phyloP scores from a whole-genome alignment of 2,797 vertebrate genomes.

The Poecilia gillii region DNA sequence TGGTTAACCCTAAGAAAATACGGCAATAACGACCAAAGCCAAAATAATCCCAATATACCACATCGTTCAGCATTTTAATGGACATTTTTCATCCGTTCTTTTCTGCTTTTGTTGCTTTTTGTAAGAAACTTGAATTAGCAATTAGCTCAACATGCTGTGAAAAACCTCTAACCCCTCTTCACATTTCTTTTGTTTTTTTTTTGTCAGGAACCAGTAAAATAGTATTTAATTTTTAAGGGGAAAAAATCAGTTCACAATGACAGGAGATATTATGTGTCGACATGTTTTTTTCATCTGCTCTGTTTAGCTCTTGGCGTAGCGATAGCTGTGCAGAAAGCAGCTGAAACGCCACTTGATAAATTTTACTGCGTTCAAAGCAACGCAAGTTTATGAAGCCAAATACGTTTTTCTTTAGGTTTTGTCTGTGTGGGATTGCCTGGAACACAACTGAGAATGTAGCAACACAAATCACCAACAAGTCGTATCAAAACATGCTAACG shows the following conservation, averaged over 20 bases:
- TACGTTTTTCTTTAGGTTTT: neutral
- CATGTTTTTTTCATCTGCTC: neutral
- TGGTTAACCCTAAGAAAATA: neutral
- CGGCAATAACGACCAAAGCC: neutral
- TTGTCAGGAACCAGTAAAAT: neutral
- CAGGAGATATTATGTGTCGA: neutral
- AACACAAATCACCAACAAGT: neutral
- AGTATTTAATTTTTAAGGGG: neutral
- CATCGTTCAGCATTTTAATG: neutral
- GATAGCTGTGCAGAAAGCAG: neutral
- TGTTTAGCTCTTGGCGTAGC: neutral
- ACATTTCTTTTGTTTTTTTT: neutral
- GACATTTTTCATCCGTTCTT: neutral
- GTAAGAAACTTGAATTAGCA: neutral
- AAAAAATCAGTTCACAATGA: neutral
- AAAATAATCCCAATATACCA: neutral
- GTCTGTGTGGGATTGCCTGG: neutral
- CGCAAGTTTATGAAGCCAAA: neutral
- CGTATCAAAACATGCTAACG: neutral
- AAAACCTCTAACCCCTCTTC: neutral
- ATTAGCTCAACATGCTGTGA: neutral
- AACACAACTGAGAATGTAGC: neutral
- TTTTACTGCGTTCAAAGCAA: neutral
- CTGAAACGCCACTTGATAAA: neutral
- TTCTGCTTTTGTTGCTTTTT: neutral